A percentile compares a stretch with the other conserved stretches of the same genome.
These are phyloP conservation scores for Hiodon alosoides DNA, from an alignment of 2,113 vertebrate species.

Conservation along the genomic window DNA sequence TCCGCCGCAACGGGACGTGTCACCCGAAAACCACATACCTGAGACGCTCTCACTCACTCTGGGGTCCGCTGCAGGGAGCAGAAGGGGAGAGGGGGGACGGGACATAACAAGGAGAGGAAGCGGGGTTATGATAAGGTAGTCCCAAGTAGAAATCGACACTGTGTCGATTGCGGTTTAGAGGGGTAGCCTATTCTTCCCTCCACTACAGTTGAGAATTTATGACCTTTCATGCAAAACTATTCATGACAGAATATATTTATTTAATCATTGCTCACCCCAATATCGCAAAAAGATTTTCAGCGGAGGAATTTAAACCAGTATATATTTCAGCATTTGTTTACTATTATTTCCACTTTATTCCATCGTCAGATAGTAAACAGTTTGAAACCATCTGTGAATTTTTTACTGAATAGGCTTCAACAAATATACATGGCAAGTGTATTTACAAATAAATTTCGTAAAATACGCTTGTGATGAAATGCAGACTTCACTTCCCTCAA, in stretches of 20 bases:
- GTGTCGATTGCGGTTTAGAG: no score
- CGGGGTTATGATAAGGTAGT: no score
- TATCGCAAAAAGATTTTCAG: neutral
- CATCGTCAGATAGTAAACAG: no score
- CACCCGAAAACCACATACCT: constrained; percentile 64
- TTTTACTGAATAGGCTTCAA: no score
- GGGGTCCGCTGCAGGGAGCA: constrained; percentile 76
- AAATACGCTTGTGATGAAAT: no score
- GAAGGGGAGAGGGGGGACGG: constrained; percentile 20
- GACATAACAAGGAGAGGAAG: neutral
- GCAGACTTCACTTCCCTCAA: no score
- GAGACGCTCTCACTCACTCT: constrained; percentile 83
- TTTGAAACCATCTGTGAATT: no score
- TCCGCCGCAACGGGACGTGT: constrained; percentile 3
- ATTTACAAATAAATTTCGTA: no score
- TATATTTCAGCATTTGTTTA: neutral
- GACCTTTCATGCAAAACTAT: neutral
- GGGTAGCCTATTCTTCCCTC: no score
- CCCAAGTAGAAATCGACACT: no score
- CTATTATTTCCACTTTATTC: no score
- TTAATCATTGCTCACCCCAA: neutral
- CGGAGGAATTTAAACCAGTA: neutral
- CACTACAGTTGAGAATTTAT: neutral
- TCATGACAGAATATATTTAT: neutral
- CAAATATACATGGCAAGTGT: no score